Conservation (phyloP, 2,888 invertebrate species). For the Lasioglossum marginatum region DNA sequence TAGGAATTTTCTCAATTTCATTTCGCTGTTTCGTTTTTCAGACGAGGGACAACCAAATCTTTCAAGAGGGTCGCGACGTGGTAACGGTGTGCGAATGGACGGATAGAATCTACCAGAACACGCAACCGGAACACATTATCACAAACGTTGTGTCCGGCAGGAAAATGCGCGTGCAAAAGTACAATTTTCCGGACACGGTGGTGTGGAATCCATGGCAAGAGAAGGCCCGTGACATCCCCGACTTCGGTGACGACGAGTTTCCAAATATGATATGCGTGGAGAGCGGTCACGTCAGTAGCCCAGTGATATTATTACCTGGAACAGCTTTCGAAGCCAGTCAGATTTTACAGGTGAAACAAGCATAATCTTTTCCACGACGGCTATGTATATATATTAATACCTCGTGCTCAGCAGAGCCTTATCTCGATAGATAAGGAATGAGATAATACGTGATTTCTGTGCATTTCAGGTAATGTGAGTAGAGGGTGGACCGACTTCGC, state of each 20-base stretch:
- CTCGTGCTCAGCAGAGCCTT: not conserved
- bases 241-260: constrained; percentile 98
- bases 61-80: constrained; percentile 95
- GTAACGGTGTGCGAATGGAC: constrained; percentile 97
- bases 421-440: not conserved
- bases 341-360: constrained; percentile 89
- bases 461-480: constrained; percentile 85
- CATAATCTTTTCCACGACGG: not conserved
- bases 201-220: constrained; percentile 99
- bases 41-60: constrained; percentile 94
- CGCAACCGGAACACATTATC: constrained; percentile 96
- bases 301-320: constrained; percentile 94
- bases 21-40: constrained; percentile 78
- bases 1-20: too few species aligned
- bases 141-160: constrained; percentile 96
- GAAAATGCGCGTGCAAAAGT: constrained; percentile 96
- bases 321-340: constrained; percentile 97
- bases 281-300: constrained; percentile 95
- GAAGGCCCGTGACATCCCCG: constrained; percentile 95
- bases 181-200: constrained; percentile 98
- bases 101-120: constrained; percentile 96
- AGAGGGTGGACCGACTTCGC: constrained; percentile 84
- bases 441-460: not conserved
- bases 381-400: not conserved
- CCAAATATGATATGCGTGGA: constrained; percentile 98